These are phyloP conservation scores for Pemphredon lugubris DNA, from an alignment of 2,888 invertebrate genomes.

Conservation along the genomic window DNA sequence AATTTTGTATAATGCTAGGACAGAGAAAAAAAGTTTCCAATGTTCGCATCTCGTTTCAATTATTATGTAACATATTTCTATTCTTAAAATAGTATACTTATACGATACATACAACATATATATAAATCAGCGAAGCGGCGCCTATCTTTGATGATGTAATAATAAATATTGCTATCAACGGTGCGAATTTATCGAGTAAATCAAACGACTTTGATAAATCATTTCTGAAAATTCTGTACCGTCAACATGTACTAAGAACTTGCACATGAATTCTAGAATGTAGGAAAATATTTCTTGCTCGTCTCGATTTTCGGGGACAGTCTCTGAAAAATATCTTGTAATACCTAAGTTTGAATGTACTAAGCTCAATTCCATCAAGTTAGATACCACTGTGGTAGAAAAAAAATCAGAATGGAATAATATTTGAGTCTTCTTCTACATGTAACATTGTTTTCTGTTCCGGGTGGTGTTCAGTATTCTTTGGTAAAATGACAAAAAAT, in stretches of 20 bases:
- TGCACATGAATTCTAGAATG: slow-evolving; percentile 42
- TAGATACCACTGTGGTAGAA: slow-evolving; percentile 46
- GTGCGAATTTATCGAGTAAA: slow-evolving; percentile 41
- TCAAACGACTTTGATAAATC: slow-evolving; percentile 47
- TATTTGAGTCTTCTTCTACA: slow-evolving; percentile 20
- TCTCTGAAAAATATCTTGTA: slow-evolving; percentile 51
- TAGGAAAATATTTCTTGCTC: slow-evolving; percentile 56
- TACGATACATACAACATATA: slow-evolving; percentile 31
- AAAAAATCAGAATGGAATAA: slow-evolving; percentile 46
- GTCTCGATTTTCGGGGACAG: slow-evolving; percentile 34
- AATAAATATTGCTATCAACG: slow-evolving; percentile 27
- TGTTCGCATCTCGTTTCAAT: slow-evolving; percentile 33
- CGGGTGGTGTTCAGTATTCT: slow-evolving; percentile 46
- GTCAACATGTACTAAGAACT: slow-evolving; percentile 44
- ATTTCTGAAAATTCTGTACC: slow-evolving; percentile 42
- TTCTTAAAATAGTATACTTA: slow-evolving; percentile 42
- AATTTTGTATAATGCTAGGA: slow-evolving; percentile 20
- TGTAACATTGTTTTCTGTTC: too few relatives aligned
- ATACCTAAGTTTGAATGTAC: slow-evolving; percentile 43
- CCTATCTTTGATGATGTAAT: slow-evolving; percentile 13
- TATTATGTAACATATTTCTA: slow-evolving; percentile 34
- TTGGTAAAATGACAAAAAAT: slow-evolving; percentile 52
- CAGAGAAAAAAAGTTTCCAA: slow-evolving; percentile 21
- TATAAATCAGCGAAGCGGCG: slow-evolving; percentile 18
- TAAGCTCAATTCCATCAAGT: slow-evolving; percentile 58